phyloP scores from a whole-genome alignment of 2,113 vertebrate species.

The Falco punctatus region DNA sequence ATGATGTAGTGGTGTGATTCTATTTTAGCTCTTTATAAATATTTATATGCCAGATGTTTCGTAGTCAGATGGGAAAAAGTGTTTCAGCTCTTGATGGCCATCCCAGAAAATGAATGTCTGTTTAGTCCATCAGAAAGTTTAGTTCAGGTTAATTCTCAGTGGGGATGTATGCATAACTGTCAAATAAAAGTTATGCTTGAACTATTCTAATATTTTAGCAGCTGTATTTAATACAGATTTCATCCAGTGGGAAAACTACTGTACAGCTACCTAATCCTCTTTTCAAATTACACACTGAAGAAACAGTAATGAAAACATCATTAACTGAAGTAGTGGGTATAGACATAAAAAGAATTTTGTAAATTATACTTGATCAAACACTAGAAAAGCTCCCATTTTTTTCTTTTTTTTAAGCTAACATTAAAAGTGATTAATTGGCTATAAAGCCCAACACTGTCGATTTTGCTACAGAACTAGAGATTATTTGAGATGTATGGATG shows the following conservation, averaged over 20 bases:
- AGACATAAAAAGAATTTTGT: constrained; percentile 1
- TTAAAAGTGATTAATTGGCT: not conserved
- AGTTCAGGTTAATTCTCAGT: constrained; percentile 70
- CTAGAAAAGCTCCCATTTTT: not conserved
- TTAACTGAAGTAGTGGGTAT: constrained; percentile 23
- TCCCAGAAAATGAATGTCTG: constrained; percentile 75
- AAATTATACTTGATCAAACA: not conserved
- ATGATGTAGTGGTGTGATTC: not conserved
- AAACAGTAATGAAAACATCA: constrained; percentile 51
- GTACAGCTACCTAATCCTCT: constrained; percentile 67
- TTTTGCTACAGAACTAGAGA: not conserved
- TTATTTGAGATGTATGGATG: not conserved
- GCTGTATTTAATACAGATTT: constrained; percentile 68
- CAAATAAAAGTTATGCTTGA: constrained; percentile 70
- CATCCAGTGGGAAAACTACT: constrained; percentile 74
- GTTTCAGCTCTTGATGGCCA: constrained; percentile 27
- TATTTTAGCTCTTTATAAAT: constrained; percentile 45
- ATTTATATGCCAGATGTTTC: constrained; percentile 49
- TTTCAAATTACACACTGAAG: constrained; percentile 43
- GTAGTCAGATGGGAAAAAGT: not conserved
- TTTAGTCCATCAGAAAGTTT: constrained; percentile 77
- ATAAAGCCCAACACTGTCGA: not conserved
- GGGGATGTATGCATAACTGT: constrained; percentile 75
- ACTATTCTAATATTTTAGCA: constrained; percentile 73
- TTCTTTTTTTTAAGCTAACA: not conserved